Base-by-base conservation (phyloP, 2,797 vertebrate genomes). In the Spinus pinus region DNA sequence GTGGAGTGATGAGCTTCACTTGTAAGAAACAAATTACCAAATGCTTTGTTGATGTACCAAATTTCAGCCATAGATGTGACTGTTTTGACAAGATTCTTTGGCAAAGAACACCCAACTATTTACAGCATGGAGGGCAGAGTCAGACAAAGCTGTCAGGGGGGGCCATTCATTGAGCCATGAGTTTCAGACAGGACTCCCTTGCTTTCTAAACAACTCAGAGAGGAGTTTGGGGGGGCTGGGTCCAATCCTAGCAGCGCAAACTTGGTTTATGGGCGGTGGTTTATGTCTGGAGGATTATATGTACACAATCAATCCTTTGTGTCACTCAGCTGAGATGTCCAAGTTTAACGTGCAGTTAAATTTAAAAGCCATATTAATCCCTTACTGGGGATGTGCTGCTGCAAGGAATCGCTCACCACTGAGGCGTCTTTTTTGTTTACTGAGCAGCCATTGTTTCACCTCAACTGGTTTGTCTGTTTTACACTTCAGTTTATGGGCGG, bases 21-120 rank as follows among this genome's bases (percentile, higher is more conserved):
- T n/a, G 13, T 28, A 37, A 49, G 31, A 54, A 11, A 31, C 4
- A 37, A n/a, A 35, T 7, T 3, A 18, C 0, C 0, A 9, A 42
- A 12, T 19, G 7, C 8, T 50, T 30, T 56, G 2, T 44, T 50
- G 50, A 17, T 37, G 5, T 6, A 23, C 14, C 4, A 30, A 30
- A 46, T 51, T 51, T 51, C 60, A 72, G 21, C 4, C 5, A 17
- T 30, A 37, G 28, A n/a, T 42, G 42, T 44, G 23, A 11, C 18
- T 21, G 39, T 64, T 81, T 53, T 10, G 19, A 23, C 2, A 39
- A 46, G 28, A 60, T 46, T 60, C 3, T 0, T 25, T 25, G 37
- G 7, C 60, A 60, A 60, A 14, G 18, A 46, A 30, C 39, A 19
- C 14, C 33, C 1, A 5, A 41, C 7, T 58, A 4, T 50, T 65